phyloP scores from a whole-genome alignment of 2,888 invertebrate species.

The Lasioglossum oenotherae region DNA sequence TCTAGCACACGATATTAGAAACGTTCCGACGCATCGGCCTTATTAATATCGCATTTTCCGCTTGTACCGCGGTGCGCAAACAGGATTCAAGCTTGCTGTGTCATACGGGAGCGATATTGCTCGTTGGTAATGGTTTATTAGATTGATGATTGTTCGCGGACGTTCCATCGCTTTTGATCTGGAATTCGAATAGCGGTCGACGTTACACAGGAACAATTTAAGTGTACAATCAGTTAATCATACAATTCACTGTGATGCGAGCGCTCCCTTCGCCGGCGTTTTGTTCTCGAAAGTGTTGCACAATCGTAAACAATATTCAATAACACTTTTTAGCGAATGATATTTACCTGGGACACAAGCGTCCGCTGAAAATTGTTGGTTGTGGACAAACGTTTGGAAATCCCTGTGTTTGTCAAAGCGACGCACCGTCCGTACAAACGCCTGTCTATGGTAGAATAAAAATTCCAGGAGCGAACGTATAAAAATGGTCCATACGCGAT shows the following conservation, averaged over 20 bases:
- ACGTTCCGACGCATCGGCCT: not conserved
- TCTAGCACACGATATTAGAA: conserved; percentile 48
- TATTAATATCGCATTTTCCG: conserved; percentile 14
- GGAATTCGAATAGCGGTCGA: not conserved
- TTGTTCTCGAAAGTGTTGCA: conserved; percentile 16
- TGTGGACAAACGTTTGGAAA: conserved; percentile 30
- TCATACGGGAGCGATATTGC: not conserved
- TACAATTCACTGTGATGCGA: not conserved
- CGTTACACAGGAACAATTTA: not conserved
- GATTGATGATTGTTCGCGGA: not conserved
- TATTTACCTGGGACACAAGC: conserved; percentile 19
- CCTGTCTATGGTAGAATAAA: conserved; percentile 20
- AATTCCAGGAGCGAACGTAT: conserved; percentile 22
- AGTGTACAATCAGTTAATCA: conserved; percentile 13
- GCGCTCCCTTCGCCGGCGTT: not conserved
- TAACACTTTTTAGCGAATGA: conserved; percentile 29
- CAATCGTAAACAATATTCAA: conserved; percentile 25
- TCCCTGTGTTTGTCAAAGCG: conserved; percentile 26
- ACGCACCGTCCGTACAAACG: conserved; percentile 5
- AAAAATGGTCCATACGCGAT: conserved; percentile 20
- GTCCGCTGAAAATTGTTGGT: conserved; percentile 36
- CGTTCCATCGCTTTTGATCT: not conserved
- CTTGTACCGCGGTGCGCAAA: not conserved
- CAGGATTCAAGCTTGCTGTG: not conserved
- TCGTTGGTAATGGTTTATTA: not conserved